These are phyloP conservation scores for Lacerta agilis DNA, from an alignment of 2,797 vertebrate species.

Conservation along the genomic window DNA sequence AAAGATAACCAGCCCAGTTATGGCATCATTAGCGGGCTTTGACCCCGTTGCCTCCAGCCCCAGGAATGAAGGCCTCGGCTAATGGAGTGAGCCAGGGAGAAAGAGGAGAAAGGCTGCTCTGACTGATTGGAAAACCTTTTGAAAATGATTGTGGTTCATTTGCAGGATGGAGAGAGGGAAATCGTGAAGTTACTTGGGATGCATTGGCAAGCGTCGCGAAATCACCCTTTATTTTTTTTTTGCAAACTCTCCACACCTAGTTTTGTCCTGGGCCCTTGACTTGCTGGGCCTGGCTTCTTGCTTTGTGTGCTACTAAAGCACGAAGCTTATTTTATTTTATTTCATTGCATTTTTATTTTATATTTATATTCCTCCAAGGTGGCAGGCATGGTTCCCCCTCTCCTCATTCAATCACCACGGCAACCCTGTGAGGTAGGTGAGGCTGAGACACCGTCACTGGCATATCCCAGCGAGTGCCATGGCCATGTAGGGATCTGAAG, in stretches of 20 bases:
- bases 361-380: too few species aligned
- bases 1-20: slow-evolving; percentile 50
- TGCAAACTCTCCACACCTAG: not conserved
- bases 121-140: not conserved
- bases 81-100: slow-evolving; percentile 61
- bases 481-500: too few species aligned
- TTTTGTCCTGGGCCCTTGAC: too few species aligned
- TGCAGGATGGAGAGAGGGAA: not conserved
- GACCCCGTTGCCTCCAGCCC: slow-evolving; percentile 60
- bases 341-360: too few species aligned
- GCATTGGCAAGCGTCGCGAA: not conserved
- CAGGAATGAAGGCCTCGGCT: slow-evolving; percentile 51
- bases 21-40: slow-evolving; percentile 56
- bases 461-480: too few species aligned
- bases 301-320: not conserved
- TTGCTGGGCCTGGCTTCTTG: not conserved
- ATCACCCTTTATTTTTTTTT: not conserved
- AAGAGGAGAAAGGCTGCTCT: slow-evolving; percentile 7
- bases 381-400: too few species aligned
- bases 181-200: not conserved
- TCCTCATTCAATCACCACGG: too few species aligned
- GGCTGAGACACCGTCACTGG: too few species aligned
- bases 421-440: too few species aligned
- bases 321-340: too few species aligned
- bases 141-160: not conserved